A percentile compares a stretch with the other conserved stretches of the same genome.
Evolutionary conservation across 2,888 invertebrate species (phyloP).

Genomic region (Lomographa bimaculata): DNA sequence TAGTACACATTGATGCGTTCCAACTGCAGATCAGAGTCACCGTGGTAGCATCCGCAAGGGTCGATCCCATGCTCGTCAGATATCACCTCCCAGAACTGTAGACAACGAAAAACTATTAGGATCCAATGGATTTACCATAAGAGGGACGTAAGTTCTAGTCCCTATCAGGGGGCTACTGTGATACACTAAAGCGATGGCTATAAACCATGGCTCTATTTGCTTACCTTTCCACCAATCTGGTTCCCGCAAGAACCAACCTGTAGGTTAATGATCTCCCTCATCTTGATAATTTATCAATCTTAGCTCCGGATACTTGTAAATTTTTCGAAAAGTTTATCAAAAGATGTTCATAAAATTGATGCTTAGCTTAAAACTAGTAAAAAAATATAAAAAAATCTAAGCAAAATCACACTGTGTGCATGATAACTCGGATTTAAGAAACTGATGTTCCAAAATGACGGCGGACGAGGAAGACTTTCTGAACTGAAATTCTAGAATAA

Average conservation of each 20-base stretch:
- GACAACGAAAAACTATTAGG: conserved; percentile 30
- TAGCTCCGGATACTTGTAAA: conserved; percentile 58
- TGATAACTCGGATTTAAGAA: conserved; percentile 64
- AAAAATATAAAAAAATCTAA: conserved; percentile 55
- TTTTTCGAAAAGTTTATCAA: conserved; percentile 54
- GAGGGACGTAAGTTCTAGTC: too few species aligned
- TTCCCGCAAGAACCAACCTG: conserved; percentile 91
- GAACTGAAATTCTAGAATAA: conserved; percentile 52
- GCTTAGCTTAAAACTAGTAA: conserved; percentile 75
- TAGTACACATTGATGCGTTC: conserved; percentile 91
- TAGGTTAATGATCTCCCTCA: conserved; percentile 91
- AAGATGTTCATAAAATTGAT: conserved; percentile 53
- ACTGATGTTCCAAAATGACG: conserved; percentile 36
- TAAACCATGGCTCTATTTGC: too few species aligned
- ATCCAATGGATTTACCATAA: too few species aligned
- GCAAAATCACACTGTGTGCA: conserved; percentile 62
- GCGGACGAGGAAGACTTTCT: conserved; percentile 33
- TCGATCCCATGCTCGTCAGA: conserved; percentile 91
- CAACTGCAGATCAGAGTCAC: conserved; percentile 88
- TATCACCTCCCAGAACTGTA: conserved; percentile 90
- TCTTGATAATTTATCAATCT: conserved; percentile 70
- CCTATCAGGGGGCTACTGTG: too few species aligned
- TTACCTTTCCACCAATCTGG: conserved; percentile 82
- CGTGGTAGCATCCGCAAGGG: conserved; percentile 86
- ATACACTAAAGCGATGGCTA: too few species aligned